Evolutionary conservation across 2,113 vertebrate genomes (phyloP).

Genomic region (Ageneiosus marmoratus): DNA sequence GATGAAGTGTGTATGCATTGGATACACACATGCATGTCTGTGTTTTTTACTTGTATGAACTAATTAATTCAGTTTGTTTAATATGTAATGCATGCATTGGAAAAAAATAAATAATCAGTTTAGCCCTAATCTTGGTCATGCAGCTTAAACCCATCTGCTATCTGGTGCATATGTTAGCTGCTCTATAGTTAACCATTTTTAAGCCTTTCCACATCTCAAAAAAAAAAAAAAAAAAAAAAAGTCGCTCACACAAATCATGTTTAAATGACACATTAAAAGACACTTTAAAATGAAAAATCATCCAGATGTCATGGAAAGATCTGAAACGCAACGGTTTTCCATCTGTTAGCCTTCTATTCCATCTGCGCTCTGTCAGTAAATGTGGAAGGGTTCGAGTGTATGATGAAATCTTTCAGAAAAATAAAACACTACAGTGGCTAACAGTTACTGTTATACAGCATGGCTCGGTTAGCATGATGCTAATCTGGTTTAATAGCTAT

Average conservation of each 20-base stretch:
- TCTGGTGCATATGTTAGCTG: background rate
- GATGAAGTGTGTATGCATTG: background rate
- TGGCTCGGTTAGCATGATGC: background rate
- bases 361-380: background rate
- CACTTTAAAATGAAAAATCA: constrained; percentile 56
- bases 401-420: background rate
- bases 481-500: background rate
- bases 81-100: background rate
- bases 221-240: background rate
- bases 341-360: constrained; percentile 68
- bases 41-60: background rate
- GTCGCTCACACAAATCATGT: constrained; percentile 68
- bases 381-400: constrained; percentile 7
- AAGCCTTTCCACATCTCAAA: constrained; percentile 50
- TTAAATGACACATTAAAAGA: constrained; percentile 74
- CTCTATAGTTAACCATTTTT: constrained; percentile 51
- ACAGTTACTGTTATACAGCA: background rate
- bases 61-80: background rate
- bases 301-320: constrained; percentile 72
- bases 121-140: background rate
- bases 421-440: background rate
- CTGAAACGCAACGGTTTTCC: constrained; percentile 61
- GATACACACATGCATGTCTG: background rate
- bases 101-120: too few species aligned
- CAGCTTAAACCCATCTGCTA: constrained; percentile 17